A percentile compares a stretch with the other conserved stretches of the same genome.
Conservation (phyloP, 2,888 invertebrate species). For the Lycia hirtaria region DNA sequence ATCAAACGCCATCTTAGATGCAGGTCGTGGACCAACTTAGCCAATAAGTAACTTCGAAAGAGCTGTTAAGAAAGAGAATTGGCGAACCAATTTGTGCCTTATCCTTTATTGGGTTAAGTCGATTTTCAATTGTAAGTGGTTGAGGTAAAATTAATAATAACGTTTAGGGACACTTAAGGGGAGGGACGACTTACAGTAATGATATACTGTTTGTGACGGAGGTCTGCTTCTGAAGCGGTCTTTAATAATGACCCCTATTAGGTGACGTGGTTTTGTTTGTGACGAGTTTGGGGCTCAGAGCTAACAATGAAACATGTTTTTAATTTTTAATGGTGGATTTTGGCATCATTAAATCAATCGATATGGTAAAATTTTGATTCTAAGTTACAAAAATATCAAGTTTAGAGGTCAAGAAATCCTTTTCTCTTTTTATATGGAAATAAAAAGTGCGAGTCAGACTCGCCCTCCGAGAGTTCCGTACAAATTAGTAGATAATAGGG, state of each 20-base stretch:
- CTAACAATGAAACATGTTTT: constrained; percentile 12
- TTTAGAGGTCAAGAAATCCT: too few relatives aligned
- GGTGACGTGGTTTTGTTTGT: constrained; percentile 57
- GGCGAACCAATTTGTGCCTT: constrained; percentile 61
- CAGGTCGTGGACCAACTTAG: constrained; percentile 82
- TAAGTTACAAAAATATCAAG: too few relatives aligned
- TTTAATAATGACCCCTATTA: constrained; percentile 62
- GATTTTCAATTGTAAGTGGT: constrained; percentile 47
- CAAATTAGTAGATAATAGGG: too few relatives aligned
- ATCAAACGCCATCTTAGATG: constrained; percentile 82
- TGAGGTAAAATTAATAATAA: constrained; percentile 70
- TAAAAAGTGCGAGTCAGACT: too few relatives aligned
- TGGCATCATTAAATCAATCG: not conserved
- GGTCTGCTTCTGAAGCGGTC: constrained; percentile 65
- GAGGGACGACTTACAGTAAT: constrained; percentile 56
- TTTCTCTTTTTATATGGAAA: too few relatives aligned
- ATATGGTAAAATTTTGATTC: not conserved
- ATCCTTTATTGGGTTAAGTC: constrained; percentile 53
- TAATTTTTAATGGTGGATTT: constrained; percentile 8
- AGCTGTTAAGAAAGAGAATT: constrained; percentile 56
- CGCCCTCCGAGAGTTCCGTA: too few relatives aligned
- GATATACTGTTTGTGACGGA: constrained; percentile 62
- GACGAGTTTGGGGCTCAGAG: constrained; percentile 42
- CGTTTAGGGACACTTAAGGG: constrained; percentile 72
- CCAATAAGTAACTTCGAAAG: constrained; percentile 74